phyloP scores from a whole-genome alignment of 2,113 vertebrate genomes.

The Chionomys nivalis region DNA sequence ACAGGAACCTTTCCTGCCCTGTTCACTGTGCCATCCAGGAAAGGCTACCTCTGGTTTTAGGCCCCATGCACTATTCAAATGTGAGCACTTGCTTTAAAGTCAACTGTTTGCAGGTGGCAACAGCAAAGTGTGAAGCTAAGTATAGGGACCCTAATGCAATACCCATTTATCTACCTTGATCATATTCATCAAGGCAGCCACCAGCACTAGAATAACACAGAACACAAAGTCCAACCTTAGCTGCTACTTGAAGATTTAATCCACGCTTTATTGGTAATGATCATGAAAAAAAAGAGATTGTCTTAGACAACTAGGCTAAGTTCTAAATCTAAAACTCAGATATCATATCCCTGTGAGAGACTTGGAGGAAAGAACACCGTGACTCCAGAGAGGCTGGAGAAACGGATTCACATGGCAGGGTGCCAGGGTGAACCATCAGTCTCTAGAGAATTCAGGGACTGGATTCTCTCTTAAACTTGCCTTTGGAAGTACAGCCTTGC shows the following conservation, averaged over 20 bases:
- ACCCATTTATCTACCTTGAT: neutral
- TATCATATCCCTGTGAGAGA: neutral
- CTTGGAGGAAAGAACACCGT: neutral
- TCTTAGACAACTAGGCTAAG: neutral
- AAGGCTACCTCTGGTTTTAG: neutral
- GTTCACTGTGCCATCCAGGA: neutral
- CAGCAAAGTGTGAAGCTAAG: neutral
- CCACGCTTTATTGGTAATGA: neutral
- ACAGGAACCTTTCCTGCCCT: neutral
- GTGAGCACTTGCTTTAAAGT: neutral
- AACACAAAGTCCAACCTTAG: neutral
- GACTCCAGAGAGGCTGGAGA: neutral
- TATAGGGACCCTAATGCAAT: neutral
- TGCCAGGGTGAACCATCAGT: neutral
- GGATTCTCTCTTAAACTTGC: neutral
- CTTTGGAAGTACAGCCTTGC: neutral
- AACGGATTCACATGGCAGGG: neutral
- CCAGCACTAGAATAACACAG: neutral
- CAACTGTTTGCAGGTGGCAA: neutral
- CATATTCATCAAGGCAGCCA: neutral
- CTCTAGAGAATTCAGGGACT: neutral
- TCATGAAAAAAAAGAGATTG: neutral
- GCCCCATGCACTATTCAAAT: neutral
- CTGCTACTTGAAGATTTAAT: neutral
- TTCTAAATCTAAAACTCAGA: neutral